Base-by-base conservation (phyloP, 2,113 vertebrate species). In the Pseudopodoces humilis region DNA sequence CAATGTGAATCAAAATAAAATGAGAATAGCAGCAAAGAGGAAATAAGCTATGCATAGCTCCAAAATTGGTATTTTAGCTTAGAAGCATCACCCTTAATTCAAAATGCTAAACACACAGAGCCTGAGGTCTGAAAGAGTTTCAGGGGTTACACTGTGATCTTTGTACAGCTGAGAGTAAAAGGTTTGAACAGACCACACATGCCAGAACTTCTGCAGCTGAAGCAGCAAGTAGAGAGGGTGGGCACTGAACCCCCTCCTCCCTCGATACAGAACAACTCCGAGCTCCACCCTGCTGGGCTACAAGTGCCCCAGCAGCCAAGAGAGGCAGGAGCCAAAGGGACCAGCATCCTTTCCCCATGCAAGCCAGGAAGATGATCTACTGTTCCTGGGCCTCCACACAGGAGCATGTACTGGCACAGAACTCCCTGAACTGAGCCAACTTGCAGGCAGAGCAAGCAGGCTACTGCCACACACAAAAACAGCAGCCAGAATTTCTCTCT, bases 191-290 rank as follows among this genome's bases (percentile, higher is more conserved):
- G 43, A 47, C 1, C 18, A 17, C 70, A 35, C 20, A 4, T 2
- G 35, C 13, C 65, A 33, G 22, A 78, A 23, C 10, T 69, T 10
- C 21, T 7, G 35, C 0, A 47, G 60, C 44, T 60, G 27, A 3
- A 25, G 0, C 24, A 62, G 56, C 63, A n/a, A 24, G 24, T 12
- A 24, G 23, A 47, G 27, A 13, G 60, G 10, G 28, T 3, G 39
- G 1, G 3, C 56, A 41, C 13, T 24, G 10, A 62, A n/a, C 35
- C 20, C 12, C 7, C n/a, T 30, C 9, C 53, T 68, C 39, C 31
- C 12, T 41, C 22, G 5, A 24, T 0, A 3, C 15, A 27, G 6
- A 76, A 37, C 19, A 17, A 21, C 3, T 12, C 37, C 37, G 8
- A 16, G 47, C 25, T 55, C 46, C 33, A 65, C 16, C 63, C 56